Percentiles rank a stretch among this genome's conserved stretches.
phyloP scores from a whole-genome alignment of 2,797 vertebrate genomes.

The Spinus olivaceus region DNA sequence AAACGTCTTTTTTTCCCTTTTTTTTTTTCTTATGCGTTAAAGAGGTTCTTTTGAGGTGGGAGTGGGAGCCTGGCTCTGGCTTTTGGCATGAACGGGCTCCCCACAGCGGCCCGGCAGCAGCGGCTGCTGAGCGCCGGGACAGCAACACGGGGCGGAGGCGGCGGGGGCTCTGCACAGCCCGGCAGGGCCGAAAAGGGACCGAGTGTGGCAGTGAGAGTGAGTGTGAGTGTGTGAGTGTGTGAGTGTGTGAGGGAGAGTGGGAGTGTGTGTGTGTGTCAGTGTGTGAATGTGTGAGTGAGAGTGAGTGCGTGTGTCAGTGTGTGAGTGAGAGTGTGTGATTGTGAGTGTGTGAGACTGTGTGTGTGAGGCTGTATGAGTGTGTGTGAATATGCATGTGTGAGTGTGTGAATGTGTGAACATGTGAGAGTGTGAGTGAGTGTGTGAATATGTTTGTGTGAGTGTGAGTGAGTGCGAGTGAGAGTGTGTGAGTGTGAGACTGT shows the following conservation, averaged over 20 bases:
- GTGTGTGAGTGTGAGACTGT: too few species aligned
- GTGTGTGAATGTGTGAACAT: too few species aligned
- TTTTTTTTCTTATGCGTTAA: background rate
- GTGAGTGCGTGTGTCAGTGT: fast-evolving
- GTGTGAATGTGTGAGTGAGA: too few species aligned
- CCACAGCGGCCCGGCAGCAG: background rate
- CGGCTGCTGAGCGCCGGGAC: background rate
- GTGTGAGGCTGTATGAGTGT: background rate
- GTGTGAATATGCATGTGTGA: too few species aligned
- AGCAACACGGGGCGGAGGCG: fast-evolving
- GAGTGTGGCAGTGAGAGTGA: background rate
- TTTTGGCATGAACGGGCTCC: background rate
- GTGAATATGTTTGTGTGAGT: fast-evolving
- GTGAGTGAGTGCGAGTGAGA: fast-evolving
- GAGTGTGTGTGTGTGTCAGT: background rate
- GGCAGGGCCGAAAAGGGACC: fast-evolving
- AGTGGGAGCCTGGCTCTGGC: background rate
- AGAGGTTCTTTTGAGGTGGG: background rate
- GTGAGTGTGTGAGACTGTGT: too few species aligned
- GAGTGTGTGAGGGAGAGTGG: fast-evolving
- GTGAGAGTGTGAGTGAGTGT: too few species aligned
- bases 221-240: too few species aligned
- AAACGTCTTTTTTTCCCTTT: fast-evolving
- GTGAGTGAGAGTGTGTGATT: background rate
- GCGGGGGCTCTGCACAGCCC: background rate